Evolutionary conservation across 2,797 vertebrate species (phyloP).

Genomic region (Scleropages formosus): DNA sequence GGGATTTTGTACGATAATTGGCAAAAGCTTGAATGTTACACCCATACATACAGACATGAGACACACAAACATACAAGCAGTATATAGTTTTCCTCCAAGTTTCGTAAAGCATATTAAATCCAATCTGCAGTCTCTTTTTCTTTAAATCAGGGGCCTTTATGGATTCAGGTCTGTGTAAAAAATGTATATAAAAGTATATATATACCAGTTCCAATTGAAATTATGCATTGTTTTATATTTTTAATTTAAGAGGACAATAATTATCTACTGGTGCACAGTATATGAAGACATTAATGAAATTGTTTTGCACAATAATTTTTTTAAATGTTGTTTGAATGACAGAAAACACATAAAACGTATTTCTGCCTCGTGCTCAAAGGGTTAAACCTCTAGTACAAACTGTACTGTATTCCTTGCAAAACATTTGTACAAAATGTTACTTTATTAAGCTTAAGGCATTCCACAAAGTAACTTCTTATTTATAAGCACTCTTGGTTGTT

Average conservation of each 20-base stretch:
- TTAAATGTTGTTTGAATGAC: conserved; percentile 85
- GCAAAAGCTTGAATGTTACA: conserved; percentile 37
- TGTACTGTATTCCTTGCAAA: conserved; percentile 83
- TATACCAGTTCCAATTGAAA: conserved; percentile 68
- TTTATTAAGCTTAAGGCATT: conserved; percentile 84
- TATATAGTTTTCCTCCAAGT: conserved; percentile 45
- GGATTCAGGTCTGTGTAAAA: conserved; percentile 72
- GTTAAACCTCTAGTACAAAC: conserved; percentile 88
- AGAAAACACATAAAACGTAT: conserved; percentile 54
- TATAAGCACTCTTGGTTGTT: conserved; percentile 89
- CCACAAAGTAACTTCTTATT: conserved; percentile 90
- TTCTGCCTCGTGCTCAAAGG: conserved; percentile 94
- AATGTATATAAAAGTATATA: conserved; percentile 60
- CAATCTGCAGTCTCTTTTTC: conserved; percentile 65
- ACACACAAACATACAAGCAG: conserved; percentile 4
- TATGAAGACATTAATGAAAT: conserved; percentile 74
- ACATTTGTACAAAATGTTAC: conserved; percentile 98
- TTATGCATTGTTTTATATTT: conserved; percentile 80
- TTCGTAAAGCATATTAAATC: conserved; percentile 57
- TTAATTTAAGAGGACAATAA: conserved; percentile 77
- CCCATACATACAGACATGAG: conserved; percentile 12
- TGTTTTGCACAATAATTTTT: conserved; percentile 92
- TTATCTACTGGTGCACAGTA: conserved; percentile 76
- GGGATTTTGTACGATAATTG: conserved; percentile 24
- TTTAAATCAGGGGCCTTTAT: conserved; percentile 60